Percentiles rank a stretch among this genome's conserved stretches.
Evolutionary conservation across 2,797 vertebrate genomes (phyloP).

Genomic region (Hippoglossus hippoglossus): DNA sequence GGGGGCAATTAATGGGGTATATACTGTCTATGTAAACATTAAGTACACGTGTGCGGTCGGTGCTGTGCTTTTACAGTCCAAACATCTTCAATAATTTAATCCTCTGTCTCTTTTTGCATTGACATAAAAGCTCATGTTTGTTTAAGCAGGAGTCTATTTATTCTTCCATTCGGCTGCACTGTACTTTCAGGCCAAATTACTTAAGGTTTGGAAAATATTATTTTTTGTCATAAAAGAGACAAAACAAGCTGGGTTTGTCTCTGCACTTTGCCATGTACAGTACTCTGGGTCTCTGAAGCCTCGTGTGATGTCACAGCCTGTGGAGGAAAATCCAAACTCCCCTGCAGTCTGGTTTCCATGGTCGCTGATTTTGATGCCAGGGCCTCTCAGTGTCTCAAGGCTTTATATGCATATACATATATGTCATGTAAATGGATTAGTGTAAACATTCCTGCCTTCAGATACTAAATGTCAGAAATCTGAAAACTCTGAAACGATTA

Average conservation of each 20-base stretch:
- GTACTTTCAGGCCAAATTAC: background rate
- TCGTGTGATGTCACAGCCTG: background rate
- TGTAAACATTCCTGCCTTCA: slow-evolving; percentile 61
- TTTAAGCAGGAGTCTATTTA: background rate
- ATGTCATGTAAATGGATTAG: slow-evolving; percentile 4
- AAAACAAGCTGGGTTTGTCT: slow-evolving; percentile 3
- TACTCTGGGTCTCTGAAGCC: slow-evolving; percentile 1
- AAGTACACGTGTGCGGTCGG: background rate
- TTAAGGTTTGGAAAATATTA: background rate
- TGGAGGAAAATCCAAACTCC: background rate
- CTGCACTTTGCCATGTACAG: background rate
- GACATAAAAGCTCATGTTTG: background rate
- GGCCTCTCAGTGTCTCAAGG: slow-evolving; percentile 22
- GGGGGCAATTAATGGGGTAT: background rate
- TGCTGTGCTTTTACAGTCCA: background rate
- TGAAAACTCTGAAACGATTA: too few species aligned
- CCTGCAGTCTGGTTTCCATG: background rate
- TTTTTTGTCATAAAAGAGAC: background rate
- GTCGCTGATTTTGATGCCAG: slow-evolving; percentile 15
- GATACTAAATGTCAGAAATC: slow-evolving; percentile 14
- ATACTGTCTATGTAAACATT: slow-evolving; percentile 1
- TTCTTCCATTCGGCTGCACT: background rate
- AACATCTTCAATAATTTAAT: slow-evolving; percentile 10
- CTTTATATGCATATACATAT: background rate
- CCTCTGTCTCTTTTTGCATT: background rate